Base-by-base conservation (phyloP, 37 sponge, comb jelly and placozoan species). In the Bolinopsis microptera region DNA sequence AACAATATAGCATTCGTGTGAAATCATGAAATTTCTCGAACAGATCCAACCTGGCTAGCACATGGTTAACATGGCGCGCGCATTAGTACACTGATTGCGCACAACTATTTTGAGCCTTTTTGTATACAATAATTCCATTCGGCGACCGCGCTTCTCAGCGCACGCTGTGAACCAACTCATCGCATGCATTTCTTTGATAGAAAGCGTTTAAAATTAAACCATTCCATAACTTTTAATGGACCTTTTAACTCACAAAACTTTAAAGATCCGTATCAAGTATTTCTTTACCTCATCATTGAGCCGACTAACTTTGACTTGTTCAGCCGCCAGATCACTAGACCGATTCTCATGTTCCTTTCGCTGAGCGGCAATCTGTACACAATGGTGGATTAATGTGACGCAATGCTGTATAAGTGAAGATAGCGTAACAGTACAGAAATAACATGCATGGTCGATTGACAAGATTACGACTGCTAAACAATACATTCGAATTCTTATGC, bases 321-420 rank as follows among this genome's bases (percentile, higher is more conserved):
- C 82, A 35, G 82, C 82, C 30, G 82, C 82, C 9, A 80, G 22
- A 80, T 80, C 82, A 33, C 82, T 80, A 33, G 82, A 33, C 35
- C 82, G 24, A 1, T 5, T 30, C 82, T 80, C 82, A 36, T 80
- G 82, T 35, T 80, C 82, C 23, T 35, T 32, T 30, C 82, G 35
- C 22, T 80, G 82, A 35, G 82, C 82, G 9, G 82, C 34, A 8
- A 80, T 80, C 82, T 80, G 82, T 21, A 22, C 5, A 28, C 75
- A 28, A 61, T 61, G n/a, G n/a, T n/a, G n/a, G n/a, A n/a, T n/a
- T n/a, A n/a, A n/a, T n/a, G n/a, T n/a, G n/a, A n/a, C n/a, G n/a
- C n/a, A n/a, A n/a, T n/a, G n/a, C n/a, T n/a, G n/a, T n/a, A n/a
- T 13, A 67, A 21, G 21, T 13, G 68, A 22, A 22, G 68, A 67